Evolutionary conservation across 2,888 invertebrate species (phyloP), one percentile per base, ranked within the genome.

Genomic region (Eupithecia dodoneata): DNA sequence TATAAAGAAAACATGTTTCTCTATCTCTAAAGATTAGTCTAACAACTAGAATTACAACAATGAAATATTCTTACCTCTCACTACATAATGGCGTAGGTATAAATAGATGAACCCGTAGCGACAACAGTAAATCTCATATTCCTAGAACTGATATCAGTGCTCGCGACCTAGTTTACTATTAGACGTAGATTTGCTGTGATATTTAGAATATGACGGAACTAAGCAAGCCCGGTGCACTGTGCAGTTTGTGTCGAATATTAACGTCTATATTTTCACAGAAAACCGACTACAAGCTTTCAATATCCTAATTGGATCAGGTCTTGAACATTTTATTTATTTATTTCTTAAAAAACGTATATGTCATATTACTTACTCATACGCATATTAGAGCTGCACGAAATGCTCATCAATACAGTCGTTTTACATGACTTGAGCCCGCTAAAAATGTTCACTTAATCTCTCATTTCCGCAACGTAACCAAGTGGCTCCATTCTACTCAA

Each of bases 61-160:
- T 18, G 59, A 10, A 59, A 9, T 59, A 59, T 59, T 59, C 3
- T 59, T 59, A 59, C 3, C 18, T 59, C n/a, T 18, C 18, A n/a
- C 55, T 55, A 2, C 55, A n/a, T 59, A 59, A 9, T 18, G 18
- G 30, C 18, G 30, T 63, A 30, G 30, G 30, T 30, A 63, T 63
- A 63, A 63, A 63, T 63, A 63, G 63, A 63, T 30, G 63, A 63
- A 30, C 30, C 30, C 12, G 30, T 30, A 63, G 63, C 30, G 63
- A 63, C 63, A 63, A 10, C 10, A 2, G 63, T 63, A 18, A 73
- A 73, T 73, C 49, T 12, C 59, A 66, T 73, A 66, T 73, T 76
- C 73, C 42, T 44, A 52, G 76, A 76, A 76, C 63, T 67, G 72
- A 59, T 71, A 75, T 49, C n/a, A 73, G 30, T 52, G 65, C 76